Base-by-base conservation (phyloP, 2,113 vertebrate genomes). In the Pseudonaja textilis region DNA sequence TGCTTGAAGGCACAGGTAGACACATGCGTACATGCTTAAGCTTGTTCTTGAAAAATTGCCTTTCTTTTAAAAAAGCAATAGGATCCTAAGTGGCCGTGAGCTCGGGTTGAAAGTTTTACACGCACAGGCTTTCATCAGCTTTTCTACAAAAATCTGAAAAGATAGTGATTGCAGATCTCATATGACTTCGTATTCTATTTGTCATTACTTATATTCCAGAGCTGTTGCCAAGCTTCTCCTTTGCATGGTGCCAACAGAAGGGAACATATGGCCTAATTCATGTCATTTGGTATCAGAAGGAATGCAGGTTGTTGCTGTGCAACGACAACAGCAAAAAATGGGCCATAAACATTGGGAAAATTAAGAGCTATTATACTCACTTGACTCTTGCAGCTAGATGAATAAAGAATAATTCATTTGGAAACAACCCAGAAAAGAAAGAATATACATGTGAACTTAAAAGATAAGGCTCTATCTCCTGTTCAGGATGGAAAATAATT, bases 311-410 rank as follows among this genome's bases (percentile, higher is more conserved):
- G 85, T 55, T 18, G 26, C 0, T 0, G 54, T 74, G 18, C 39
- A 88, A 57, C 16, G 39, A 81, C 34, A 81, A 2, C 61, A 69
- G 29, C 61, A 1, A 92, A 95, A 61, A 93, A 88, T 56, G 59
- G 85, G 50, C 85, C 50, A 74, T 88, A 90, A 74, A 56, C 91
- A 50, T 57, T 90, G 93, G 90, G 92, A 64, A 93, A 94, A 89
- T 2, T 0, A 11, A 89, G 92, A 93, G 55, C 85, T 89, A 95
- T 92, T 92, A 26, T 94, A 92, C 91, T 93, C 47, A 26, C 89
- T 91, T 90, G 94, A 61, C 50, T 9, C 87, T 87, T 50, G 52
- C 93, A 93, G 93, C 91, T 23, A 92, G 89, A 93, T 96, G 94
- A 95, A 94, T 11, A 87, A 0, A 7, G 45, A 92, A 92, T 50